Evolutionary conservation across 2,888 invertebrate genomes (phyloP), one percentile per base, ranked within the genome.

Genomic region (Apocheima hispidaria): DNA sequence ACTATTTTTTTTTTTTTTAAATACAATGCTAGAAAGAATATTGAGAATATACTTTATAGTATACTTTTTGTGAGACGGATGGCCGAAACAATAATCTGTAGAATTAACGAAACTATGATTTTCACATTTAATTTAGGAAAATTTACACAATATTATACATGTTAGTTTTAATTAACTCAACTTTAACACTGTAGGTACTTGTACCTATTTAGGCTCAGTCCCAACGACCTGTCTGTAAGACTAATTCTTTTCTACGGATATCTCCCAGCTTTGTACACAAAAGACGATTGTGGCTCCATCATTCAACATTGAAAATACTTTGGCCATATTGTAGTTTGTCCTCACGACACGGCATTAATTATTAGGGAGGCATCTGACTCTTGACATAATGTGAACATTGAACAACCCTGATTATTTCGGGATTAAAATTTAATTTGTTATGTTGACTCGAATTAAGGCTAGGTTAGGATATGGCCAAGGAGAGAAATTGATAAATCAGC

Each of bases 321-420:
- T 36, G 36, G 16, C 3, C n/a, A 9, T 16, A 36, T 10, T 41
- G 16, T 28, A 21, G 26, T 35, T 84, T 81, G 78, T 86, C 83
- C 83, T 75, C 81, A 84, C 86, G 84, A 85, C 84, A 28, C 16
- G 38, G 86, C 86, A 83, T 88, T 89, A 87, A 90, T 90, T 88
- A 90, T 89, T 83, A 84, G 83, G 75, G 80, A 81, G 49, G 35
- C 28, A 33, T 23, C 50, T 51, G 58, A 58, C 38, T 58, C 51
- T 23, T 48, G 52, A 40, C 59, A 59, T 33, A 35, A 53, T 40
- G 46, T 23, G 44, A 59, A 59, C 57, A 77, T 38, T 23, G 44
- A 59, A 59, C 57, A 77, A 79, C 75, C 48, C 51, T 52, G 48
- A 55, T 50, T 60, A 33, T 55, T 60, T 30, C 2, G 48, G 52